Conservation (phyloP, 2,113 vertebrate genomes). For the Acanthochromis polyacanthus region DNA sequence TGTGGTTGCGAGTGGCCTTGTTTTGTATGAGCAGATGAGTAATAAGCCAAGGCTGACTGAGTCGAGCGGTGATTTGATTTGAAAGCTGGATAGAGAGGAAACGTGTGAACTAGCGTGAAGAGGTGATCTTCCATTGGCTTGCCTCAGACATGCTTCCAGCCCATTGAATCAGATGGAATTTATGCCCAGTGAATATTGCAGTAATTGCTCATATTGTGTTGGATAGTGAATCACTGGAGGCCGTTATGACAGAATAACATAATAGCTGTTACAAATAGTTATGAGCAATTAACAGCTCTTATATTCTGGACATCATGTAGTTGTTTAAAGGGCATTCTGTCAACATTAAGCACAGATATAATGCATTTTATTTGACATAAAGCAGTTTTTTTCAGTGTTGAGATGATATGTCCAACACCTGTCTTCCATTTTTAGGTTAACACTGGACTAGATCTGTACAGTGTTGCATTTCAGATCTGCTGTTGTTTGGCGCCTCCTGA, state of each 20-base stretch:
- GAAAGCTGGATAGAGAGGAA: conserved; percentile 54
- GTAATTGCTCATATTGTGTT: conserved; percentile 47
- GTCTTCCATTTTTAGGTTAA: conserved; percentile 52
- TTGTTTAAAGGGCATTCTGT: neutral
- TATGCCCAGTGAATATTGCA: conserved; percentile 47
- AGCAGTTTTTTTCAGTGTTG: neutral
- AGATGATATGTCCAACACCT: conserved; percentile 8
- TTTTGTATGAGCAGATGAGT: conserved; percentile 60
- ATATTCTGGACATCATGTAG: conserved; percentile 3
- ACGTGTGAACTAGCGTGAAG: conserved; percentile 49
- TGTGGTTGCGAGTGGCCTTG: conserved; percentile 11
- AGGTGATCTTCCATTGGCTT: conserved; percentile 60
- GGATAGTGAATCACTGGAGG: conserved; percentile 25
- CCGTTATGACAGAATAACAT: conserved; percentile 7
- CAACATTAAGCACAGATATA: neutral
- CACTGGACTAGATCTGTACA: conserved; percentile 4
- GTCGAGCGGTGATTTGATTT: conserved; percentile 57
- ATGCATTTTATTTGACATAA: neutral
- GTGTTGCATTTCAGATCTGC: conserved; percentile 1
- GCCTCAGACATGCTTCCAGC: conserved; percentile 57
- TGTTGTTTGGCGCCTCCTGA: neutral
- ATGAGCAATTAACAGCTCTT: conserved; percentile 11
- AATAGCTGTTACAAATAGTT: conserved; percentile 19
- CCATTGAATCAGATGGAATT: conserved; percentile 57
- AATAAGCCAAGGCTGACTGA: conserved; percentile 55